Percentiles rank a stretch among this genome's conserved stretches.
These are phyloP conservation scores for Enteromius argenteus DNA, from an alignment of 2,797 vertebrate species.

Conservation along the genomic window DNA sequence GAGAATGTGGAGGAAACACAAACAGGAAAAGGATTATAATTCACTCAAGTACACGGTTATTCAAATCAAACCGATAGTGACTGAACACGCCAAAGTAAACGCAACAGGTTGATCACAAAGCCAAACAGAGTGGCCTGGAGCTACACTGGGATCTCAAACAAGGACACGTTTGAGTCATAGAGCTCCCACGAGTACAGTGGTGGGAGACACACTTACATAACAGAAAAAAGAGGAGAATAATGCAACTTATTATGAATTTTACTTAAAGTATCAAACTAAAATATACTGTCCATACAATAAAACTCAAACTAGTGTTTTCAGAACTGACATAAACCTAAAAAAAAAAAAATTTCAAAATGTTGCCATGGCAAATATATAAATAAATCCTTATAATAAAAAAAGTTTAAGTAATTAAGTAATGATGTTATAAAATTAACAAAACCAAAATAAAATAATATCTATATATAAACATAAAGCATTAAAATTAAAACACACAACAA, in stretches of 20 bases:
- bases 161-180: constrained; percentile 57
- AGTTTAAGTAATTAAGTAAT: not conserved
- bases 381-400: not conserved
- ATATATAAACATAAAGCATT: not conserved
- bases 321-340: not conserved
- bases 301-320: not conserved
- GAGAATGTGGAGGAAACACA: constrained; percentile 19
- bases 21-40: not conserved
- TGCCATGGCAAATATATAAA: not conserved
- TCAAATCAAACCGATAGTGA: constrained; percentile 3
- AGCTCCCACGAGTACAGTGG: constrained; percentile 54
- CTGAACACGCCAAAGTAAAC: constrained; percentile 56
- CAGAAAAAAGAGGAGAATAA: not conserved
- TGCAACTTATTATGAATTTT: not conserved
- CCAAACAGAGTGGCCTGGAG: constrained; percentile 3
- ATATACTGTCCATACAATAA: not conserved
- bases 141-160: constrained; percentile 29
- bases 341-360: not conserved
- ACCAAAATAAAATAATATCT: not conserved
- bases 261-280: not conserved
- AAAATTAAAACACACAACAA: not conserved
- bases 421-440: not conserved
- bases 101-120: constrained; percentile 59
- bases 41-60: not conserved
- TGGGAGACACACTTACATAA: constrained; percentile 40